Evolutionary conservation across 2,113 vertebrate species (phyloP).

Genomic region (Spheniscus mendiculus): DNA sequence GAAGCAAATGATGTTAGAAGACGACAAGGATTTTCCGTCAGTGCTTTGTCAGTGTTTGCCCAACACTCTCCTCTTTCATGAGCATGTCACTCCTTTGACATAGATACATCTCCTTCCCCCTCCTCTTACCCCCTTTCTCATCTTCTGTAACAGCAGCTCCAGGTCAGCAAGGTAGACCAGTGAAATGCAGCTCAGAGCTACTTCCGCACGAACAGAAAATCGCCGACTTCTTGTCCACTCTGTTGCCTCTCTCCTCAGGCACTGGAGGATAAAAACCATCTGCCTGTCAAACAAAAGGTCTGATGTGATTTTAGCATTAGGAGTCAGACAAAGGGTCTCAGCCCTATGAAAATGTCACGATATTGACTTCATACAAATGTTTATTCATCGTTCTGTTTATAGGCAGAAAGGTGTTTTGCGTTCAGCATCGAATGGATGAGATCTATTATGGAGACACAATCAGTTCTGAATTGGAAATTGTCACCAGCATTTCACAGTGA

Average conservation of each 20-base stretch:
- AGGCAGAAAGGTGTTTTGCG: background rate
- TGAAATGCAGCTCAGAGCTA: background rate
- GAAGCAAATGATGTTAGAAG: background rate
- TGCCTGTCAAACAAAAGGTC: slow-evolving; percentile 51
- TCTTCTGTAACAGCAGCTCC: background rate
- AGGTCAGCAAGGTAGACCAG: background rate
- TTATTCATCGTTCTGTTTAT: background rate
- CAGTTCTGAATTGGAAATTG: background rate
- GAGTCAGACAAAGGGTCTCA: slow-evolving; percentile 26
- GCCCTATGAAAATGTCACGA: slow-evolving; percentile 60
- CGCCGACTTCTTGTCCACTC: rapidly evolving
- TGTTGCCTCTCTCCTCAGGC: background rate
- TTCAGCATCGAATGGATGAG: background rate
- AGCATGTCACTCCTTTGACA: background rate
- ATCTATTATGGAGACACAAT: background rate
- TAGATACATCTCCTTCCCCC: background rate
- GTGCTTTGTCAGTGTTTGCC: background rate
- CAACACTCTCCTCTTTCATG: background rate
- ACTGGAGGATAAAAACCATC: background rate
- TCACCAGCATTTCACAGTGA: background rate
- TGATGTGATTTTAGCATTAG: slow-evolving; percentile 24
- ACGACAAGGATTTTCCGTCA: background rate
- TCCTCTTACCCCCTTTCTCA: background rate
- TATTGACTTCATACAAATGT: slow-evolving; percentile 24
- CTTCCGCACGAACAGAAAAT: background rate